Conservation (phyloP, 64 coral and sea anemone genomes). For the Cladopsammia gracilis region DNA sequence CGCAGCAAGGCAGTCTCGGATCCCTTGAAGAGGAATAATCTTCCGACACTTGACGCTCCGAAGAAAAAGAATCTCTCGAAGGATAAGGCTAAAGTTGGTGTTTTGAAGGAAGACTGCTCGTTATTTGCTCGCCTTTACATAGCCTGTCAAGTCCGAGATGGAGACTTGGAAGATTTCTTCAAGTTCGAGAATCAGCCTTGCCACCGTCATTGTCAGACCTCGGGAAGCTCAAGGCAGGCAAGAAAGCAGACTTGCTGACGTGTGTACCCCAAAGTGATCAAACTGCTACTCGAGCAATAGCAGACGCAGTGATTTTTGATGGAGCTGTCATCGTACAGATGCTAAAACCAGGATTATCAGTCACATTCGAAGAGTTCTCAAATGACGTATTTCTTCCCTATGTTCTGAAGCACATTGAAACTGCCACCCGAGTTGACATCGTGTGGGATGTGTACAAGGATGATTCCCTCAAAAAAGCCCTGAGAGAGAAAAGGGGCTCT, state of each 20-base stretch:
- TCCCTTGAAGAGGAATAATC: conserved; percentile 31
- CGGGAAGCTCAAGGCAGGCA: conserved; percentile 2
- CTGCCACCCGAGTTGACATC: conserved; percentile 30
- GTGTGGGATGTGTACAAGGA: conserved; percentile 50
- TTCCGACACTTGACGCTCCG: conserved; percentile 2
- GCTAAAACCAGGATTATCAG: neutral
- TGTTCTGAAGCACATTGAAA: neutral
- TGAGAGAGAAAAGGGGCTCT: conserved; percentile 42
- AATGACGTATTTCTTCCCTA: conserved; percentile 25
- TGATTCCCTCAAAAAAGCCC: neutral
- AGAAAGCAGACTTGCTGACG: conserved; percentile 27
- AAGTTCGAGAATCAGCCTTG: conserved; percentile 60
- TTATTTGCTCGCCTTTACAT: conserved; percentile 30
- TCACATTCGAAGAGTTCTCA: conserved; percentile 38
- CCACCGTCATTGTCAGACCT: conserved; percentile 35
- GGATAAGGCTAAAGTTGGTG: conserved; percentile 51
- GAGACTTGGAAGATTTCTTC: conserved; percentile 47
- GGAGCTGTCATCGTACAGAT: conserved; percentile 49
- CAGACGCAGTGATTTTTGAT: neutral
- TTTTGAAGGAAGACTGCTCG: conserved; percentile 41
- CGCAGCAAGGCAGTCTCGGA: neutral
- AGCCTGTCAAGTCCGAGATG: conserved; percentile 33
- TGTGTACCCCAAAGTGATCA: neutral
- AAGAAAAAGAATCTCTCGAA: conserved; percentile 28
- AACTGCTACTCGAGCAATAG: neutral